Evolutionary conservation across 2,797 vertebrate species (phyloP).

Genomic region (Anniella stebbinsi): DNA sequence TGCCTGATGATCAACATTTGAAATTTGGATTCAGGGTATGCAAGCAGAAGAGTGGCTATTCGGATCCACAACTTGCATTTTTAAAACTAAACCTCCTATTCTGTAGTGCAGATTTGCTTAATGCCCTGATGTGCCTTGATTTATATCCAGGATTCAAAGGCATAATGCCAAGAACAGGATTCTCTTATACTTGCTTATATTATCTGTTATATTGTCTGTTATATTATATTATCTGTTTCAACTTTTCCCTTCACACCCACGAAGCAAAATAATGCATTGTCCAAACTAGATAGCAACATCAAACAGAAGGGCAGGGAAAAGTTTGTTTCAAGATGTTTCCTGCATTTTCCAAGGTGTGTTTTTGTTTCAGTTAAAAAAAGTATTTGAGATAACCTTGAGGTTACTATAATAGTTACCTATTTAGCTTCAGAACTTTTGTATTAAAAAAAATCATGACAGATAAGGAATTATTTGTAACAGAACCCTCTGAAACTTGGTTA

Average conservation of each 20-base stretch:
- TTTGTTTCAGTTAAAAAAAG: conserved; percentile 27
- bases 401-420: conserved; percentile 14
- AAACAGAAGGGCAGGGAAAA: conserved; percentile 24
- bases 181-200: background rate
- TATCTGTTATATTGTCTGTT: no score
- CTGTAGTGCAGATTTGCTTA: background rate
- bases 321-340: background rate
- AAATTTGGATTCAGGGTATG: background rate
- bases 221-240: background rate
- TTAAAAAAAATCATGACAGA: background rate
- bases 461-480: background rate
- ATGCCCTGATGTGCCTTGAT: background rate
- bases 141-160: background rate
- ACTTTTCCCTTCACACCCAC: background rate
- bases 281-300: conserved; percentile 32
- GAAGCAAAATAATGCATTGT: conserved; percentile 16
- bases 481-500: background rate
- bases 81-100: background rate
- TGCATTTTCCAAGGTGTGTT: conserved; percentile 23
- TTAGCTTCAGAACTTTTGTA: conserved; percentile 43
- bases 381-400: conserved; percentile 41
- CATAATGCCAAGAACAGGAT: conserved; percentile 12
- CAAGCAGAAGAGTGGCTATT: conserved; percentile 26
- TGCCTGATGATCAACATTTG: conserved; percentile 7
- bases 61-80: background rate